A percentile compares a stretch with the other conserved stretches of the same genome.
phyloP scores from a whole-genome alignment of 2,888 invertebrate genomes.

The Hoplodrina ambigua region DNA sequence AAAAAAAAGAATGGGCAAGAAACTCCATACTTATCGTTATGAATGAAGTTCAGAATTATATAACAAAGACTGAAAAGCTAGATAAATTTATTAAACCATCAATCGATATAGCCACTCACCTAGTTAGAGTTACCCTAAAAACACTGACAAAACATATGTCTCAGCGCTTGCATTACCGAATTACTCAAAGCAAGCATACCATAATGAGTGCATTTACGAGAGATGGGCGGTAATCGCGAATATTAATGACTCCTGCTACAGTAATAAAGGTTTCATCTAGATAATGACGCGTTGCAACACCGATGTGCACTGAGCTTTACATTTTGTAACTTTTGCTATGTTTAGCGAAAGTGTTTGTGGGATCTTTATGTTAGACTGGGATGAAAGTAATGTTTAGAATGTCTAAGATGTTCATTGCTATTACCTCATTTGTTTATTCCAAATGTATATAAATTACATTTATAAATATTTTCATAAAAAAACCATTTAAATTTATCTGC shows the following conservation, averaged over 20 bases:
- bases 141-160: conserved; percentile 36
- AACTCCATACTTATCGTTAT: too few relatives aligned
- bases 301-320: conserved; percentile 65
- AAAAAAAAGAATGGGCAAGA: too few relatives aligned
- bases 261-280: conserved; percentile 70
- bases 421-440: not conserved
- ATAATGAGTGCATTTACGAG: conserved; percentile 55
- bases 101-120: not conserved
- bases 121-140: conserved; percentile 22
- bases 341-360: conserved; percentile 59
- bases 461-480: too few relatives aligned
- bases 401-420: not conserved
- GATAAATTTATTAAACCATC: not conserved
- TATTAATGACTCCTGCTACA: conserved; percentile 68
- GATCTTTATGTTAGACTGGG: conserved; percentile 31
- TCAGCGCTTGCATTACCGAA: conserved; percentile 35
- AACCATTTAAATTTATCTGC: too few relatives aligned
- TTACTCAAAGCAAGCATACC: conserved; percentile 45
- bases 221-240: conserved; percentile 64
- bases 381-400: conserved; percentile 30
- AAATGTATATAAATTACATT: too few relatives aligned
- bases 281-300: conserved; percentile 69
- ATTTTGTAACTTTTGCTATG: conserved; percentile 66
- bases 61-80: too few relatives aligned
- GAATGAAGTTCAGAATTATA: not conserved